Evolutionary conservation across 2,888 invertebrate species (phyloP).

Genomic region (Metallyticus violacea): DNA sequence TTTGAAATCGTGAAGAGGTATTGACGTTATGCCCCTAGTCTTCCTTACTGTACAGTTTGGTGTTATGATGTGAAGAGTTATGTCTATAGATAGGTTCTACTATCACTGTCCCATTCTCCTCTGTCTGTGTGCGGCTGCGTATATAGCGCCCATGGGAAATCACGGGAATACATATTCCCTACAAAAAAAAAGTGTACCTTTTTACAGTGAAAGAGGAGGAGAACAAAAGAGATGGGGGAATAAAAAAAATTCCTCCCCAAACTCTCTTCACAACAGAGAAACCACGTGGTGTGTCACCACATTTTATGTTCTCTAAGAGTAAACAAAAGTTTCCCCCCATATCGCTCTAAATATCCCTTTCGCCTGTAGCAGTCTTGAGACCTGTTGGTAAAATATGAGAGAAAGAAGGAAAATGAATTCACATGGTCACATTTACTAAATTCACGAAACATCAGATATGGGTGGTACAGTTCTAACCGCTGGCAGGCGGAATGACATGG

Average conservation of each 20-base stretch:
- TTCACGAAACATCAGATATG: too few relatives aligned
- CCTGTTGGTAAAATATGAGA: too few relatives aligned
- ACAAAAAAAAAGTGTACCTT: not conserved
- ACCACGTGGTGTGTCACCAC: not conserved
- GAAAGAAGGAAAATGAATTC: too few relatives aligned
- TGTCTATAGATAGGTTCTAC: too few relatives aligned
- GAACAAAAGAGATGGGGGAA: not conserved
- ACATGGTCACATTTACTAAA: too few relatives aligned
- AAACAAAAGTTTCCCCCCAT: not conserved
- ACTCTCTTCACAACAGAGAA: too few relatives aligned
- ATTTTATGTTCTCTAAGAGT: not conserved
- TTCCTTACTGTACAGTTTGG: not conserved
- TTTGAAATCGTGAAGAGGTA: not conserved
- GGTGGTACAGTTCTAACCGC: too few relatives aligned
- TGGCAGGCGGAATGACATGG: too few relatives aligned
- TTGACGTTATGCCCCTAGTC: not conserved
- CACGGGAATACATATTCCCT: not conserved
- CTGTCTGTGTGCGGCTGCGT: not conserved
- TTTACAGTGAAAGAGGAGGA: not conserved
- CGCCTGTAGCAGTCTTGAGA: not conserved
- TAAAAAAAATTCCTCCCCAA: not conserved
- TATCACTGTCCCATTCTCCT: not conserved
- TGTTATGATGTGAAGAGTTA: not conserved
- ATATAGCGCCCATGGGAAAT: not conserved
- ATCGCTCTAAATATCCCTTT: not conserved